Conservation (phyloP, 2,888 invertebrate genomes). For the Escarpia spicata region DNA sequence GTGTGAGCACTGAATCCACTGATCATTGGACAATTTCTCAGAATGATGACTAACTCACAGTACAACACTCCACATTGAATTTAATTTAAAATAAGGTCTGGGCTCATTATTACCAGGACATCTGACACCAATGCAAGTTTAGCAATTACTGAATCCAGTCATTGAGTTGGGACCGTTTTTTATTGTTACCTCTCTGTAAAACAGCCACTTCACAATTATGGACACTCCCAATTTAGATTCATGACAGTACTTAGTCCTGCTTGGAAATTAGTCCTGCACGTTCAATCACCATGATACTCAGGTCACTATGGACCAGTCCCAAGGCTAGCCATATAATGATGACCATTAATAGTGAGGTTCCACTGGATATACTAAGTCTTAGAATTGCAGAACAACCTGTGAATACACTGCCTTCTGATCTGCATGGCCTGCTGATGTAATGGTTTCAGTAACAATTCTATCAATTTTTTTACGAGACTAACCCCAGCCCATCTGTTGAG, state of each 20-base stretch:
- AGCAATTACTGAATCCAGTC: not conserved
- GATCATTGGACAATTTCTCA: not conserved
- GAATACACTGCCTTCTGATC: not conserved
- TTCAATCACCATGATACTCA: too few relatives aligned
- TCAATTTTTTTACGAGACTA: not conserved
- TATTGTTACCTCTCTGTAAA: too few relatives aligned
- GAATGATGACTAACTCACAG: not conserved
- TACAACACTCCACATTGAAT: not conserved
- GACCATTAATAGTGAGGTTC: too few relatives aligned
- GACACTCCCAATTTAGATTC: too few relatives aligned
- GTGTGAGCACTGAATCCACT: not conserved
- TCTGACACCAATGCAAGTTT: not conserved
- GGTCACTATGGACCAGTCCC: too few relatives aligned
- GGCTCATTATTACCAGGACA: not conserved
- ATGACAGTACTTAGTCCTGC: too few relatives aligned
- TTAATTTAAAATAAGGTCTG: not conserved
- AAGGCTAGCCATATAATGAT: too few relatives aligned
- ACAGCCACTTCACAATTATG: too few relatives aligned
- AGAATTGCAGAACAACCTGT: not conserved
- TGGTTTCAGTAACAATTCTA: not conserved
- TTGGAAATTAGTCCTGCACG: too few relatives aligned
- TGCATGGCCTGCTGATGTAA: not conserved
- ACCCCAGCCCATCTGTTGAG: not conserved
- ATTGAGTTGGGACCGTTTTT: too few relatives aligned
- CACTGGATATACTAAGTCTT: not conserved